Evolutionary conservation across 2,888 invertebrate genomes (phyloP), one percentile per base, ranked within the genome.

Genomic region (Conomelus anceps): DNA sequence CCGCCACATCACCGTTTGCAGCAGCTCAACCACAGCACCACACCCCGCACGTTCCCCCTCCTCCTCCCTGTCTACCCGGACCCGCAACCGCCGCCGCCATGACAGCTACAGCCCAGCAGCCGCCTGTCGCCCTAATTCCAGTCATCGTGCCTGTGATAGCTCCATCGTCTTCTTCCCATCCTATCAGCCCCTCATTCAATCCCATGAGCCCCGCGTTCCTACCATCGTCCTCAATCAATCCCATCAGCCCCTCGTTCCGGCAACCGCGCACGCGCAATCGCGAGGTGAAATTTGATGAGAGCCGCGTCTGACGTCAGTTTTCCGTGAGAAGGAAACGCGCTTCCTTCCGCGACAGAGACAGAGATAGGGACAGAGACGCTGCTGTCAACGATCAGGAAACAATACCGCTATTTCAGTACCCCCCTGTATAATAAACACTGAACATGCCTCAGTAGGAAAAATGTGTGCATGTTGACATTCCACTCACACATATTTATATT

Each of bases 1-100:
- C 96, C 22, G 94, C 94, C 23, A 94, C 95, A 91, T 96, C 96
- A 87, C 96, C 96, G 89, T 96, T 96, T 93, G 92, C 93, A 41
- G 92, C 92, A 88, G 89, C 91, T 7, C 41, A 22, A 13, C 87
- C 85, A 17, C 89, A 86, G 13, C 22, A 11, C 22, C 88, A n/a
- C 22, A 22, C 1, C 23, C 84, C 0, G 85, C 86, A 86, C 29
- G 24, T 22, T 23, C 89, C 85, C 29, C 87, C 85, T 85, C 89
- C 88, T 17, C 88, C 86, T 13, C 34, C 26, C 24, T 90, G 22
- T 63, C 89, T 89, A 26, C 34, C 89, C 22, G 89, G 41, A 22
- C 29, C 88, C 23, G 86, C 90, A 20, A 24, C 90, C 23, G 0
- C 89, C 9, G 89, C 88, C 20, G 89, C 89, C 0, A 22, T 85